Evolutionary conservation across 2,113 vertebrate genomes (phyloP).

Genomic region (Paradoxurus hermaphroditus): DNA sequence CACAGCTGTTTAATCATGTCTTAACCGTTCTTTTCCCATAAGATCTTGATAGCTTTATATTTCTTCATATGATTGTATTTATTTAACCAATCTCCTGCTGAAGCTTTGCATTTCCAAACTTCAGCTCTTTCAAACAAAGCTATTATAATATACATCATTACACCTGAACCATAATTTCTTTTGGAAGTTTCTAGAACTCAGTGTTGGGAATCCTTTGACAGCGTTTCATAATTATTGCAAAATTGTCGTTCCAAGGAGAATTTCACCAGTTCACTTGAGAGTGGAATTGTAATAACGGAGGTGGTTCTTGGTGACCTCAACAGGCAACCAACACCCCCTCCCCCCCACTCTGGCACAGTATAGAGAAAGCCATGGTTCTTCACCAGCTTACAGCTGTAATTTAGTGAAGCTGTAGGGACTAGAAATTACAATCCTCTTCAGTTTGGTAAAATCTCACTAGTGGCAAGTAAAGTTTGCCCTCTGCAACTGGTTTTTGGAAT

Average conservation of each 20-base stretch:
- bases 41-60: neutral
- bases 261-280: neutral
- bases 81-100: neutral
- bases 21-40: neutral
- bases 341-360: neutral
- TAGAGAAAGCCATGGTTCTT: neutral
- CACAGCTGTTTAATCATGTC: neutral
- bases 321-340: neutral
- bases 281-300: neutral
- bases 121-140: constrained; percentile 35
- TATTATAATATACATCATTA: neutral
- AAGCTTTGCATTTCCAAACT: constrained; percentile 13
- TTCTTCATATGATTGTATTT: neutral
- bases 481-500: neutral
- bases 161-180: constrained; percentile 20
- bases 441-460: neutral
- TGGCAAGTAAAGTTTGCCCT: neutral
- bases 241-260: neutral
- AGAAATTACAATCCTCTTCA: neutral
- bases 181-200: constrained; percentile 22
- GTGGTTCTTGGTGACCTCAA: neutral
- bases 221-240: constrained; percentile 1
- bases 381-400: neutral
- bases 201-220: neutral
- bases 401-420: neutral